Evolutionary conservation across 2,888 invertebrate genomes (phyloP), one percentile per base, ranked within the genome.

Genomic region (Agonopterix subpropinquella): DNA sequence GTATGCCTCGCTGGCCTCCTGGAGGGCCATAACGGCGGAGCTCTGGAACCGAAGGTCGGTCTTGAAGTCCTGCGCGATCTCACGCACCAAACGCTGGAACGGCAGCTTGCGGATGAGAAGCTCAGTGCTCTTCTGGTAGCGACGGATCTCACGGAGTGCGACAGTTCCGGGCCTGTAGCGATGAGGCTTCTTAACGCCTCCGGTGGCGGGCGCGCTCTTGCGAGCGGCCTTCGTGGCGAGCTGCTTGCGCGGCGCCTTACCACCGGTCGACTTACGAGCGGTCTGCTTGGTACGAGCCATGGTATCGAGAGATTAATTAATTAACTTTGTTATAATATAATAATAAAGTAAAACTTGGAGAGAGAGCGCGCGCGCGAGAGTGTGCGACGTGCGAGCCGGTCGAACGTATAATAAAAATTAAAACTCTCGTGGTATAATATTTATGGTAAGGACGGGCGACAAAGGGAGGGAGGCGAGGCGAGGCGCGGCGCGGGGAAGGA

Each of bases 211-310:
- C 35, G 97, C 97, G 57, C 96, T 96, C 88, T 98, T 97, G 82
- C 97, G 93, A 35, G 97, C 97, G 37, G 97, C 97, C 89, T 97
- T 98, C 47, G 97, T 97, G 43, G 97, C 97, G 80, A 94, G 81
- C 82, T 97, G 97, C 88, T 97, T 98, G 68, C 97, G 94, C 53
- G 97, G 97, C 65, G 97, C 97, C 91, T 98, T 98, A 69, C 97
- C 97, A 93, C 97, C 97, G 50, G 97, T 98, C 1, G 97, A 97
- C 86, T 98, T 98, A 92, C 97, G 96, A 50, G 97, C 97, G 49
- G 97, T 98, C 84, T 98, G 97, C 93, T 98, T 98, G 35, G 97
- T 98, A 95, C 97, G 97, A 59, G 97, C 97, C 97, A 98, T 98
- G 13, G 2, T 18, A 2, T 18, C 18, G 18, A 18, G 13, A n/a